Evolutionary conservation across 2,888 invertebrate species (phyloP), one percentile per base, ranked within the genome.

Genomic region (Megastigmus dorsalis): DNA sequence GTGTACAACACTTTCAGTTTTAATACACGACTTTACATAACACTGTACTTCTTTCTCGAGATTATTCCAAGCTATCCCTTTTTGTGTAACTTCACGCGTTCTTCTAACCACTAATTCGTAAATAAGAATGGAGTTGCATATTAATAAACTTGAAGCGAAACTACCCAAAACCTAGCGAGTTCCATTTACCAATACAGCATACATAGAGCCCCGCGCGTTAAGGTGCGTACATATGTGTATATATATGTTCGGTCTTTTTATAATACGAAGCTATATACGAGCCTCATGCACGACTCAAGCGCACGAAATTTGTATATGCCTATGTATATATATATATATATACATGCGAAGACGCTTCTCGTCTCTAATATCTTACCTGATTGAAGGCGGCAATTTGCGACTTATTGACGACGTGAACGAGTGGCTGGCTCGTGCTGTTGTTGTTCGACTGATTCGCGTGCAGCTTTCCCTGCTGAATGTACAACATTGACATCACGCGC

Each of bases 401-500:
- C 30, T 74, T 74, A 23, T 74, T 69, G 41, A 74, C 57, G 7
- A 74, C 68, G 43, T 69, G 68, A 18, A 74, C 55, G 20, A 69
- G 63, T 33, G 57, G 63, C 43, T 63, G 68, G 23, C 36, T 20
- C 18, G 52, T 13, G 26, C 7, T 43, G 28, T 26, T 54, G 60
- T 54, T 67, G 52, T 52, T 52, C 3, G 26, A 41, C 36, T 73
- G 62, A 41, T 55, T 68, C n/a, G 55, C 55, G 9, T 62, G 72
- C 43, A 67, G 67, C 55, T 67, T 73, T 59, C 83, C 83, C 74
- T 84, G 86, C 55, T 85, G 87, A 57, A 87, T 84, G 65, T 87
- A 87, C 70, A 87, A 75, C 79, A 87, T 78, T 54, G 76, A 68
- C 84, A 86, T 84, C 62, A 87, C 84, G 69, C 82, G 81, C n/a